Evolutionary conservation across 2,113 vertebrate genomes (phyloP).

Genomic region (Dascyllus trimaculatus): DNA sequence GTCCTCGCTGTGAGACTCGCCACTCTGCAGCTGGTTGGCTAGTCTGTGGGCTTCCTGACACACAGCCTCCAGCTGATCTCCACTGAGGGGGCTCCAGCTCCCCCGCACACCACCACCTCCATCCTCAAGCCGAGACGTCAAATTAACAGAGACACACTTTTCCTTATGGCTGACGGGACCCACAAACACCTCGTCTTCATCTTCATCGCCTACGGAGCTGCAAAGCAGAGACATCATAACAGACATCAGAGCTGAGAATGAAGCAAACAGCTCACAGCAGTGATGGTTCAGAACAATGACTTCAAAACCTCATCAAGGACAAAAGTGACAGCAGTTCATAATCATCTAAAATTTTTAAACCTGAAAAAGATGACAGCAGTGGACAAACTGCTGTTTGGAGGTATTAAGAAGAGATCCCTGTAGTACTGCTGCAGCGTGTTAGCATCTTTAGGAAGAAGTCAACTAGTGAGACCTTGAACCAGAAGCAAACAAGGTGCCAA

Average conservation of each 20-base stretch:
- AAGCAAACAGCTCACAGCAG: background rate
- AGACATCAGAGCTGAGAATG: background rate
- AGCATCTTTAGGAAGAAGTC: no score
- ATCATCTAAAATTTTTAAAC: no score
- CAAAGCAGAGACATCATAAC: slow-evolving; percentile 14
- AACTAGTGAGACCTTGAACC: no score
- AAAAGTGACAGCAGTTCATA: no score
- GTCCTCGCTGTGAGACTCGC: background rate
- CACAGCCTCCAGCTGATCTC: slow-evolving; percentile 89
- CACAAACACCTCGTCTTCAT: slow-evolving; percentile 92
- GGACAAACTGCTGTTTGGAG: background rate
- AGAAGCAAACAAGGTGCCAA: no score
- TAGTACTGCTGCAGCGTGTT: no score
- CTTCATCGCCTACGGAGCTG: slow-evolving; percentile 82
- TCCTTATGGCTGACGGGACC: slow-evolving; percentile 86
- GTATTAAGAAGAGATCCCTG: no score
- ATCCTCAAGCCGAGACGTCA: slow-evolving; percentile 41
- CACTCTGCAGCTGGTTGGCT: slow-evolving; percentile 84
- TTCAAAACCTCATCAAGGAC: background rate
- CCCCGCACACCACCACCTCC: background rate
- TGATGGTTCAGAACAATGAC: background rate
- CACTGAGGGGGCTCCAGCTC: slow-evolving; percentile 87
- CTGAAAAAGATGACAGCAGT: background rate
- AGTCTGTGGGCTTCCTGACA: slow-evolving; percentile 90
- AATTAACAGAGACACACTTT: slow-evolving; percentile 79